A percentile compares a stretch with the other conserved stretches of the same genome.
phyloP scores from a whole-genome alignment of 2,888 invertebrate genomes.

The Limnephilus lunatus region DNA sequence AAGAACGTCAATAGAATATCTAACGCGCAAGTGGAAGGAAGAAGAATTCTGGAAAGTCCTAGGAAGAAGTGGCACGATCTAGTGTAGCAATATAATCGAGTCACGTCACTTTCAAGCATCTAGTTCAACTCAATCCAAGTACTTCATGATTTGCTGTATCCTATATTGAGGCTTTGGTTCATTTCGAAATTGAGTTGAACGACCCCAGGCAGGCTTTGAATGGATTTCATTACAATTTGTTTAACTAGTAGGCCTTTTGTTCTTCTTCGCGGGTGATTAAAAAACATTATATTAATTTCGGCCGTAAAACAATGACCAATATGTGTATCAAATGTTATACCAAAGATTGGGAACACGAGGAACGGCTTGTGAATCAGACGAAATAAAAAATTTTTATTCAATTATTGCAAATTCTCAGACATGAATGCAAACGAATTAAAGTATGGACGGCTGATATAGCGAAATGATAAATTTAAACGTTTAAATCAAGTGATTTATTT shows the following conservation, averaged over 20 bases:
- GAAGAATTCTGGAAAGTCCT: too few species aligned
- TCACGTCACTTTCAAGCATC: background rate
- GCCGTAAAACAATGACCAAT: conserved; percentile 12
- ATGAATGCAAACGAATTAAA: too few species aligned
- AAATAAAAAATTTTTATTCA: background rate
- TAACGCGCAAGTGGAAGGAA: too few species aligned
- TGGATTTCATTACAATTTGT: background rate
- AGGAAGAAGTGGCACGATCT: too few species aligned
- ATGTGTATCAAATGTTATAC: conserved; percentile 8
- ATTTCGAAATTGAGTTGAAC: background rate
- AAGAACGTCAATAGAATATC: too few species aligned
- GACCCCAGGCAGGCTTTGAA: background rate
- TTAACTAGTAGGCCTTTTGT: background rate
- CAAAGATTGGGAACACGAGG: background rate
- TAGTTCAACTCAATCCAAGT: background rate
- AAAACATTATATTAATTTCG: conserved; percentile 10
- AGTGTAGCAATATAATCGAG: background rate
- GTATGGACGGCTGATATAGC: too few species aligned
- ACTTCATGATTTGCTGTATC: background rate
- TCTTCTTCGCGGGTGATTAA: background rate
- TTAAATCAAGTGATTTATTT: too few species aligned
- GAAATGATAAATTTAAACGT: too few species aligned
- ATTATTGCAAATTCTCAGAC: background rate
- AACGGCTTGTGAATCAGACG: background rate
- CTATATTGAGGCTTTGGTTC: background rate